phyloP scores from a whole-genome alignment of 2,888 invertebrate genomes.

The Drosophila monieri region DNA sequence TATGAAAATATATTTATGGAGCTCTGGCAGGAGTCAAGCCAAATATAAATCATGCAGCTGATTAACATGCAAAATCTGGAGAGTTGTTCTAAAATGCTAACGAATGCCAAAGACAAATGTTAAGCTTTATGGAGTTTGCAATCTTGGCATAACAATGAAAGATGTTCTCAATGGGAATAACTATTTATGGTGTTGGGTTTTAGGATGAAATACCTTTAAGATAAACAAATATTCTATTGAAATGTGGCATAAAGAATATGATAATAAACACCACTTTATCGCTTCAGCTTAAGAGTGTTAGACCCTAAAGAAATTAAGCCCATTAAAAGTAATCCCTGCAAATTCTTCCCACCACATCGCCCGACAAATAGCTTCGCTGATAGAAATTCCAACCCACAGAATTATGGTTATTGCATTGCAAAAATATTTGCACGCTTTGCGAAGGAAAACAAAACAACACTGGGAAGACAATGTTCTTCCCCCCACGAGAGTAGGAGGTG shows the following conservation, averaged over 20 bases:
- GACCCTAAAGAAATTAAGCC: neutral
- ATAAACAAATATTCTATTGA: too few relatives aligned
- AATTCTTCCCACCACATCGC: neutral
- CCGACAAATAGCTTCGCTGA: neutral
- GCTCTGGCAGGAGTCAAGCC: slow-evolving; percentile 4
- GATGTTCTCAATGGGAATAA: neutral
- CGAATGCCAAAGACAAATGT: slow-evolving; percentile 15
- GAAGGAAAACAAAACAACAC: slow-evolving; percentile 3
- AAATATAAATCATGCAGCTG: slow-evolving; percentile 40
- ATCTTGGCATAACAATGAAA: neutral
- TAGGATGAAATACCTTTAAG: too few relatives aligned
- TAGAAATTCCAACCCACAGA: slow-evolving; percentile 6
- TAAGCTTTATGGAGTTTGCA: slow-evolving; percentile 27
- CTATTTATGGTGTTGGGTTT: too few relatives aligned
- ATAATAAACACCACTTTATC: neutral
- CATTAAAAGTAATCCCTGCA: neutral
- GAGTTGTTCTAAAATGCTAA: slow-evolving; percentile 24
- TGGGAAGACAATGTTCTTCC: slow-evolving; percentile 9
- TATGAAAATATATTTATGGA: slow-evolving; percentile 31
- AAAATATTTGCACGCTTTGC: slow-evolving; percentile 9
- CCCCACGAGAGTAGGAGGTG: neutral
- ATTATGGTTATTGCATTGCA: slow-evolving; percentile 20
- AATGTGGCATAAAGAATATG: too few relatives aligned
- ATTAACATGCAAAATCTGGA: slow-evolving; percentile 40
- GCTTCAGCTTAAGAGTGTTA: neutral